Evolutionary conservation across 2,888 invertebrate genomes (phyloP), one percentile per base, ranked within the genome.

Genomic region (Druceiella hillmani): DNA sequence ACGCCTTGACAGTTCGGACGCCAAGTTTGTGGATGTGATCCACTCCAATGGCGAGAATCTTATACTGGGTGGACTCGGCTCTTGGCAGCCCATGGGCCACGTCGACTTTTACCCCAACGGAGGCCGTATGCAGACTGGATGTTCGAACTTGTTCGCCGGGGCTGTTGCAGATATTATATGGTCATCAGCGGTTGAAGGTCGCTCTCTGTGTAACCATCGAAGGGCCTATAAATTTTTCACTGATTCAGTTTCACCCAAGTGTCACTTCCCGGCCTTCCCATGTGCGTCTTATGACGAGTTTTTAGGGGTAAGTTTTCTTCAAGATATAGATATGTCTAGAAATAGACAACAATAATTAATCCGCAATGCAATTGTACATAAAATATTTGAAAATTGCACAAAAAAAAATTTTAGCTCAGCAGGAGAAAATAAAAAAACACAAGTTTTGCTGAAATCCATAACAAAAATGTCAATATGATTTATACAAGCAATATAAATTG

Each of bases 201-300:
- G 90, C 28, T 90, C 89, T 24, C 64, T 93, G 44, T 95, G 95
- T 66, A 94, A 94, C 62, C 95, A 95, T 60, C 75, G 93, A 2
- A 74, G 94, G 24, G 93, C 94, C 0, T 92, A 93, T 66, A 89
- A 91, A 57, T 87, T 93, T 61, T 95, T 93, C 65, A 92, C 92
- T 2, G 93, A 95, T 61, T 92, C 92, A 1, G 87, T 95, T 16
- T 89, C 87, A 12, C 87, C 91, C 0, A 79, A 85, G 48, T 95
- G 95, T 57, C 84, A 87, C 54, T 95, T 94, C 60, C 91, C 89
- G 0, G 89, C 93, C 0, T 93, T 92, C 57, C 83, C 88, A 0
- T 95, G 95, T 55, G 77, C 81, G 15, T 75, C 81, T 44, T 91
- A 89, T 61, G 91, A 93, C 44, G 81, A 85, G 42, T 90, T 92